phyloP scores from a whole-genome alignment of 1,140 invertebrate species.

The Batillaria attramentaria region DNA sequence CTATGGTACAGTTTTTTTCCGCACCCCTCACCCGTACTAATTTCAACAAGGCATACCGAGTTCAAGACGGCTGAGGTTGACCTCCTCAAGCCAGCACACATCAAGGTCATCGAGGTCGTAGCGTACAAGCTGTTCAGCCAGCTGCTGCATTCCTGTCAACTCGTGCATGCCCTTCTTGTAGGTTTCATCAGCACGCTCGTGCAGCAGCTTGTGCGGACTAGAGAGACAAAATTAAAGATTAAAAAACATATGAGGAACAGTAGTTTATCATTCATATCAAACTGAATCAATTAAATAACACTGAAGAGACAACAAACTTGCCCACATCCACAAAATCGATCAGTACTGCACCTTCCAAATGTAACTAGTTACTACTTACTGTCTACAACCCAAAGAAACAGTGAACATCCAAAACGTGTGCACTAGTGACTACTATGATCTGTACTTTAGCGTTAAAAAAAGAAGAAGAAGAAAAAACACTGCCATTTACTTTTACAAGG shows the following conservation, averaged over 20 bases:
- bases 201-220: slow-evolving; percentile 93
- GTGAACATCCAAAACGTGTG: no score
- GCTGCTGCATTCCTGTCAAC: slow-evolving; percentile 86
- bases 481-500: no score
- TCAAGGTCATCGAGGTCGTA: slow-evolving; percentile 97
- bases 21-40: no score
- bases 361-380: no score
- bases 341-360: background rate
- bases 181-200: slow-evolving; percentile 83
- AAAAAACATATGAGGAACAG: background rate
- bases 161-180: slow-evolving; percentile 88
- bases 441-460: no score
- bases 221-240: background rate
- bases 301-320: background rate
- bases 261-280: background rate
- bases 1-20: no score
- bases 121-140: slow-evolving; percentile 89
- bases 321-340: background rate
- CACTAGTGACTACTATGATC: no score
- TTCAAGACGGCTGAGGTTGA: slow-evolving; percentile 88
- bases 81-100: slow-evolving; percentile 88
- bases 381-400: no score
- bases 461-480: no score
- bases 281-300: background rate
- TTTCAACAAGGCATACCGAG: slow-evolving; percentile 68